phyloP scores from a whole-genome alignment of 1,140 invertebrate genomes.

The Panagrolaimus sp. region DNA sequence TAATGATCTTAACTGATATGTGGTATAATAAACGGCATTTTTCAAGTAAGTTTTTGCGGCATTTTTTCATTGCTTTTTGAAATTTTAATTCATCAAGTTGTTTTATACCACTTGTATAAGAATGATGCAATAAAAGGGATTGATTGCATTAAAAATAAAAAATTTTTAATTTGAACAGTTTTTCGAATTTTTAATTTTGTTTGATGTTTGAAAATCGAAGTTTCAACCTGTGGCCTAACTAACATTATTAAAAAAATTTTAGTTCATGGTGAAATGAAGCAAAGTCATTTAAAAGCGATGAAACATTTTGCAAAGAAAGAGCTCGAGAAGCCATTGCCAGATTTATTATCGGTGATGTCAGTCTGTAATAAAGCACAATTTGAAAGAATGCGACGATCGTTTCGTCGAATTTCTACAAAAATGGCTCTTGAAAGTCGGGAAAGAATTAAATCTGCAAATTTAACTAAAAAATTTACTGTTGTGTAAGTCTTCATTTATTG shows the following conservation, averaged over 20 bases:
- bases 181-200: too few relatives aligned
- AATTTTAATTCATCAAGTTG: too few relatives aligned
- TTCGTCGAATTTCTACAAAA: slow-evolving; percentile 48
- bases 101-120: too few relatives aligned
- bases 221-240: background rate
- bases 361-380: slow-evolving; percentile 52
- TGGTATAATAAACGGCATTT: slow-evolving; percentile 49
- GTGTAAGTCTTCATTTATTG: slow-evolving; percentile 35
- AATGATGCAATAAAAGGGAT: too few relatives aligned
- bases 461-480: slow-evolving; percentile 54
- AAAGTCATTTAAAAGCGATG: slow-evolving; percentile 33
- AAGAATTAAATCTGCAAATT: slow-evolving; percentile 26
- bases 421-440: slow-evolving; percentile 44
- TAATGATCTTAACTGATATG: slow-evolving; percentile 87
- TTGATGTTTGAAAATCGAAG: background rate
- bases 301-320: slow-evolving; percentile 34
- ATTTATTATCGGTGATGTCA: slow-evolving; percentile 53
- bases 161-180: too few relatives aligned
- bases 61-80: too few relatives aligned
- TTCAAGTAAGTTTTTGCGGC: slow-evolving; percentile 24
- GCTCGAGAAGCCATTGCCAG: slow-evolving; percentile 51
- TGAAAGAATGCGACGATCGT: slow-evolving; percentile 27
- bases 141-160: too few relatives aligned
- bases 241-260: too few relatives aligned
- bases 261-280: slow-evolving; percentile 45